Percentiles rank a stretch among this genome's conserved stretches.
Conservation (phyloP, 23 tunicate genomes). For the Styela plicata region DNA sequence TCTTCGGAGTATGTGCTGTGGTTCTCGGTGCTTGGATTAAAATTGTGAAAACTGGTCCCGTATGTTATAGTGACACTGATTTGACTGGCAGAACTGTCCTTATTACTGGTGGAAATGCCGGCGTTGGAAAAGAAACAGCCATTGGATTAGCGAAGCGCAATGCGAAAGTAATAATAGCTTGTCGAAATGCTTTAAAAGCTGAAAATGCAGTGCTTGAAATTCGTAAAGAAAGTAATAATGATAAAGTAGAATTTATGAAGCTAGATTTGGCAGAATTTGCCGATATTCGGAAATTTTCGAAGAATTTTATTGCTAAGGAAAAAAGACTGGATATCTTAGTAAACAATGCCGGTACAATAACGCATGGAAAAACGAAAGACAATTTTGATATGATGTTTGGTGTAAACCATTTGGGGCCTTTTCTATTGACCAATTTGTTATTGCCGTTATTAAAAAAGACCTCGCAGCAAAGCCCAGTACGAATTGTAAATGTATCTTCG, state of each 20-base stretch:
- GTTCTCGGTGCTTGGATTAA: constrained; percentile 9
- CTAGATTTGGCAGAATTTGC: constrained; percentile 18
- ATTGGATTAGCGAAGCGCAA: constrained; percentile 20
- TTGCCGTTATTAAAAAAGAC: constrained; percentile 11
- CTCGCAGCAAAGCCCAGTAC: constrained; percentile 19
- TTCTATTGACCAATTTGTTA: constrained; percentile 16
- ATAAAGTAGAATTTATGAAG: not conserved
- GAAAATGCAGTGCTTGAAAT: constrained; percentile 7
- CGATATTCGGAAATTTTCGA: not conserved
- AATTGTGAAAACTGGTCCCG: constrained; percentile 2
- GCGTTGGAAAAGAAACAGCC: constrained; percentile 24
- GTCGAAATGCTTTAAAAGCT: constrained; percentile 18
- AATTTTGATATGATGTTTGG: constrained; percentile 20
- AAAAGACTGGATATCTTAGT: constrained; percentile 7
- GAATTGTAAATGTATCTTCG: constrained; percentile 23
- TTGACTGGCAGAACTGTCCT: constrained; percentile 19
- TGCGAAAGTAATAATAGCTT: constrained; percentile 26
- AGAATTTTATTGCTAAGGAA: constrained; percentile 6
- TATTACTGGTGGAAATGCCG: constrained; percentile 21
- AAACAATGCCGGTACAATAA: constrained; percentile 13
- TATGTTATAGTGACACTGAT: constrained; percentile 1
- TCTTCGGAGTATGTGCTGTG: too few relatives aligned
- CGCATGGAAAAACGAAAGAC: not conserved
- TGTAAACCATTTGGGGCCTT: constrained; percentile 12
- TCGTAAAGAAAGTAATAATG: not conserved